Percentiles rank a stretch among this genome's conserved stretches.
Evolutionary conservation across 2,113 vertebrate species (phyloP).

Genomic region (Pomatorhinus ruficollis): DNA sequence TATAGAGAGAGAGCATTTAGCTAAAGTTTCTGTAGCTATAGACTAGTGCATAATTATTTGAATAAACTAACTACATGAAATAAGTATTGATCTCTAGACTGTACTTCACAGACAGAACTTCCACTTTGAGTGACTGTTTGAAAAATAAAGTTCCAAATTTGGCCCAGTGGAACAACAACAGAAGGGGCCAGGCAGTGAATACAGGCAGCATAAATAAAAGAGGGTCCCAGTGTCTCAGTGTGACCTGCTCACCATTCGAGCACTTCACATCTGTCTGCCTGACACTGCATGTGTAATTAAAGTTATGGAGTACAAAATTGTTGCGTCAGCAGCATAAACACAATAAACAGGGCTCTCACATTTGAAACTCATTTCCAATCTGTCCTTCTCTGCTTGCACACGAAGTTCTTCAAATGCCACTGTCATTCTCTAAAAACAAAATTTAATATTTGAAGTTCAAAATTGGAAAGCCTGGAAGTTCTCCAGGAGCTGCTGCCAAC

Average conservation of each 20-base stretch:
- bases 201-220: neutral
- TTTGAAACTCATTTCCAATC: constrained; percentile 80
- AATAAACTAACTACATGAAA: neutral
- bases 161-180: neutral
- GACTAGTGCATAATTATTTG: neutral
- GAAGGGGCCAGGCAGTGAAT: neutral
- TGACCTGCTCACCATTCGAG: neutral
- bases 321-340: neutral
- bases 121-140: neutral
- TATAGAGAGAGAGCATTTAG: neutral
- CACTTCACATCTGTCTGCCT: neutral
- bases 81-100: neutral
- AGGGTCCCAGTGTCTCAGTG: neutral
- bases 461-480: neutral
- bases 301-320: neutral
- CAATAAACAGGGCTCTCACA: constrained; percentile 51
- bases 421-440: constrained; percentile 80
- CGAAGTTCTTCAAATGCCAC: constrained; percentile 86
- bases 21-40: neutral
- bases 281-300: neutral
- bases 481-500: neutral
- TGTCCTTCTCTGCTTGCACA: constrained; percentile 81
- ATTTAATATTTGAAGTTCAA: neutral
- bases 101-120: neutral
- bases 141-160: neutral